phyloP scores from a whole-genome alignment of 2,797 vertebrate species.

The Notamacropus eugenii region DNA sequence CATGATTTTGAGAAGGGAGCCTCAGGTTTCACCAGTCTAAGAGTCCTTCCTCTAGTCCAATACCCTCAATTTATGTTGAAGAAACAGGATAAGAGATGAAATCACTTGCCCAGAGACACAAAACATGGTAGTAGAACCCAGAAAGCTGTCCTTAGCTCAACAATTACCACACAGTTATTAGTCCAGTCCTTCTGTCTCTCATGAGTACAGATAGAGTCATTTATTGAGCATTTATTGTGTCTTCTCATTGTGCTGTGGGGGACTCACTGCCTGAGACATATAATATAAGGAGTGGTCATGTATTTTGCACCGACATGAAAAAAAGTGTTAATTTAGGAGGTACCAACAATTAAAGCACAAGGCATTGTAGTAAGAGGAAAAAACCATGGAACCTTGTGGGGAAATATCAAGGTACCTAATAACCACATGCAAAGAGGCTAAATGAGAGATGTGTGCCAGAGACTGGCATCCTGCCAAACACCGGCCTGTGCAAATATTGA shows the following conservation, averaged over 20 bases:
- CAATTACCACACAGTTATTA: neutral
- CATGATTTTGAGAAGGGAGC: neutral
- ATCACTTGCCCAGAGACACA: neutral
- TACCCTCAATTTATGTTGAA: neutral
- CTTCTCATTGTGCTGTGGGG: too few species aligned
- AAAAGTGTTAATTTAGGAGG: neutral
- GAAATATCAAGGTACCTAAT: neutral
- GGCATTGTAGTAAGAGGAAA: neutral
- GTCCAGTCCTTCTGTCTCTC: neutral
- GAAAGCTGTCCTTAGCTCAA: neutral
- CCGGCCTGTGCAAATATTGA: constrained; percentile 85
- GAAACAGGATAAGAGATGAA: neutral
- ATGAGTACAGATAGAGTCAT: neutral
- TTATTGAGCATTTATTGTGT: neutral
- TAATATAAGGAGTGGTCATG: neutral
- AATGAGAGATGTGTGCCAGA: constrained; percentile 50
- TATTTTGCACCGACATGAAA: neutral
- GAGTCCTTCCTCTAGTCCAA: neutral
- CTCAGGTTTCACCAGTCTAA: neutral
- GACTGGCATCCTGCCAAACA: constrained; percentile 79
- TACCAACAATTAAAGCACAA: neutral
- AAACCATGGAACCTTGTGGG: neutral
- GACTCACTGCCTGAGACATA: neutral
- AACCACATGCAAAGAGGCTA: too few species aligned
- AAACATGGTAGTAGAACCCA: neutral